phyloP scores from a whole-genome alignment of 2,888 invertebrate genomes.

The Drosophila mettleri region DNA sequence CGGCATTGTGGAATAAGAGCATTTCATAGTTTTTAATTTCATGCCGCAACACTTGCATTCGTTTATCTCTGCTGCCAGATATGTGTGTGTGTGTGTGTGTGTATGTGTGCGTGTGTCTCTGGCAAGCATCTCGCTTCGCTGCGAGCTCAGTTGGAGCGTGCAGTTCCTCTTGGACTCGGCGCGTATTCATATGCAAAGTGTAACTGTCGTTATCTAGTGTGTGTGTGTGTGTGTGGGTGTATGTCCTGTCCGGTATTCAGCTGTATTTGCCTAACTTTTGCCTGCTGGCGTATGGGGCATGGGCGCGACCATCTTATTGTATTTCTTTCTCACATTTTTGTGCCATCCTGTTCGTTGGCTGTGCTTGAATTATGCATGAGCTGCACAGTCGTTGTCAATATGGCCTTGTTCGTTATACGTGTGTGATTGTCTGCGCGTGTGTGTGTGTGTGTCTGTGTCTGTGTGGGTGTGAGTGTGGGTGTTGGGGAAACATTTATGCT shows the following conservation, averaged over 20 bases:
- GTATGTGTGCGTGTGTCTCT: constrained; percentile 7
- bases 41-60: constrained; percentile 15
- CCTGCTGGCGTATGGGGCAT: constrained; percentile 12
- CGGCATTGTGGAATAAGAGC: not conserved
- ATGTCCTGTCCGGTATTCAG: constrained; percentile 33
- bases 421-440: not conserved
- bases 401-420: constrained; percentile 57
- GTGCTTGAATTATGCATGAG: constrained; percentile 71
- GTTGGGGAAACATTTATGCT: too few species aligned
- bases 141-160: constrained; percentile 24
- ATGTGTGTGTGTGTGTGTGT: not conserved
- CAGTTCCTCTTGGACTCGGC: constrained; percentile 14
- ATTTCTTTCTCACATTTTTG: constrained; percentile 25
- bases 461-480: not conserved
- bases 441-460: not conserved
- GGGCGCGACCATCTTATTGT: constrained; percentile 46
- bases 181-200: constrained; percentile 53
- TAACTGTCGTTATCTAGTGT: constrained; percentile 22
- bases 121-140: constrained; percentile 28
- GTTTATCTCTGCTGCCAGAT: constrained; percentile 47
- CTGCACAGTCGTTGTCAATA: constrained; percentile 61
- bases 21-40: constrained; percentile 14
- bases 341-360: constrained; percentile 21
- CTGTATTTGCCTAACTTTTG: constrained; percentile 62
- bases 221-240: not conserved